Percentiles rank a stretch among this genome's conserved stretches.
Conservation (phyloP, 2,888 invertebrate genomes). For the Luffia ferchaultella region DNA sequence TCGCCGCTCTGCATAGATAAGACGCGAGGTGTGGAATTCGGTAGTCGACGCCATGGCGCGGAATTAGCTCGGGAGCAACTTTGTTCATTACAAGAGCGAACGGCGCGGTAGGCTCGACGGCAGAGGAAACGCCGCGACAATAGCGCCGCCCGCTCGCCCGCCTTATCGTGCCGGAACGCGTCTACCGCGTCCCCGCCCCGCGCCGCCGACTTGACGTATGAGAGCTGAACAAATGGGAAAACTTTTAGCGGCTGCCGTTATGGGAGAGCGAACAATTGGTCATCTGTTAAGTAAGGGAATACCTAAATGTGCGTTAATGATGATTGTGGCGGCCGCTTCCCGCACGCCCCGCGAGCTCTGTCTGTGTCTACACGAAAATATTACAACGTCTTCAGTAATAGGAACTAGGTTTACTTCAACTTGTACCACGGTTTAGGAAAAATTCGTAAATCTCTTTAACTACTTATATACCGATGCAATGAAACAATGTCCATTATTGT, state of each 20-base stretch:
- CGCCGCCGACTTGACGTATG: slow-evolving; percentile 13
- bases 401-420: too few relatives aligned
- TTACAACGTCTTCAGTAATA: too few relatives aligned
- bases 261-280: slow-evolving; percentile 61
- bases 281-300: slow-evolving; percentile 48
- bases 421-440: too few relatives aligned
- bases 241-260: slow-evolving; percentile 52
- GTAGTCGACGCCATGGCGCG: slow-evolving; percentile 38
- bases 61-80: slow-evolving; percentile 59
- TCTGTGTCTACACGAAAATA: too few relatives aligned
- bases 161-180: slow-evolving; percentile 64
- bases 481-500: too few relatives aligned
- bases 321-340: slow-evolving; percentile 12
- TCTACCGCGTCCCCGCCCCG: slow-evolving; percentile 22
- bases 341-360: neutral
- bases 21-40: slow-evolving; percentile 35
- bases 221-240: slow-evolving; percentile 60
- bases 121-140: slow-evolving; percentile 57
- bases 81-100: slow-evolving; percentile 60
- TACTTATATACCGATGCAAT: too few relatives aligned
- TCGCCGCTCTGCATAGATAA: slow-evolving; percentile 1
- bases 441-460: too few relatives aligned
- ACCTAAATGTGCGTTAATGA: slow-evolving; percentile 42
- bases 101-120: slow-evolving; percentile 59
- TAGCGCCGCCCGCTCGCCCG: slow-evolving; percentile 33